Evolutionary conservation across 2,888 invertebrate species (phyloP), one percentile per base, ranked within the genome.

Genomic region (Drosophila paramelanica): DNA sequence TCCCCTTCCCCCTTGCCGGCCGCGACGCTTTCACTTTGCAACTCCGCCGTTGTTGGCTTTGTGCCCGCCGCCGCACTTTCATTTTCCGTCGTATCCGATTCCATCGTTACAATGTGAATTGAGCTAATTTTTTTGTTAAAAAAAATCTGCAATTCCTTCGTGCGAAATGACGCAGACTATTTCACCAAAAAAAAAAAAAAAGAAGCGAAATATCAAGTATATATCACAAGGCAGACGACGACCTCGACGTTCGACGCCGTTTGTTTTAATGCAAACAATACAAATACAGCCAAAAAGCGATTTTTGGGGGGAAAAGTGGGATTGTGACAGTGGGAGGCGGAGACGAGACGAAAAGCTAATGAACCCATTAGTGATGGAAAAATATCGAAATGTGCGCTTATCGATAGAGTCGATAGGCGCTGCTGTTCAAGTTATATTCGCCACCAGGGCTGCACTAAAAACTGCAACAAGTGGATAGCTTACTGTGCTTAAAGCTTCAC

Each of bases 1-100:
- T 36, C 13, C 11, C 41, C 55, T n/a, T 41, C 36, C 25, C 23
- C 50, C 8, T 33, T 43, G 50, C 51, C 68, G n/a, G 39, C 69
- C 39, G 27, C 67, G 17, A 33, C 68, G 67, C 83, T 87, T 85
- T 85, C 84, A 89, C 89, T 87, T 87, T 69, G 67, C 47, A 73
- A 56, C 46, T 72, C 67, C 62, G 51, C 11, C 45, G 23, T 1
- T 25, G 42, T 39, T 57, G 47, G 25, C 39, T 56, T 41, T 39
- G 38, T 17, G 43, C 20, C 61, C 14, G 53, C 50, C 45, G 65
- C 59, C 49, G 67, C 60, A 70, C 87, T 82, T 74, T 88, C 83
- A 73, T 73, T 82, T 70, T 89, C 88, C 88, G 84, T 84, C 50
- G 88, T 68, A 75, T 85, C 85, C 79, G 85, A 87, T 59, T 85